Evolutionary conservation across 2,797 vertebrate species (phyloP), one percentile per base, ranked within the genome.

Genomic region (Garrulus glandarius): DNA sequence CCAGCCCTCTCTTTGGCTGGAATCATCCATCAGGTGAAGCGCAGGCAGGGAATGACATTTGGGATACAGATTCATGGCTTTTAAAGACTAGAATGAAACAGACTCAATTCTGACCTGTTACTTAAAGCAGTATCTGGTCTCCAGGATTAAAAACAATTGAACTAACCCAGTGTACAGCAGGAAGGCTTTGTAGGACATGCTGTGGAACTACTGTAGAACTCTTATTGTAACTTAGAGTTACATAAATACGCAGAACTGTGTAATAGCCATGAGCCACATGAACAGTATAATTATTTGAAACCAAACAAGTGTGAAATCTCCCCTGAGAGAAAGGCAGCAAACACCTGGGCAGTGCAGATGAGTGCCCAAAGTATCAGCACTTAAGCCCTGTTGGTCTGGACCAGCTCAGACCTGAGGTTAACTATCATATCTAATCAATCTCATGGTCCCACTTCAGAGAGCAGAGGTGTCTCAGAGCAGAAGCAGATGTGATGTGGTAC

Each of bases 361-460:
- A 96, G 87, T 50, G 63, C 72, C 92, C 93, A n/a, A 49, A 96
- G 52, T 34, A 90, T 50, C 93, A 94, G 83, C 64, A 19, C 76
- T 95, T 88, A 15, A 71, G 47, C 85, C 95, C 29, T 87, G 65
- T 23, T 82, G 63, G 55, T 59, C 26, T 47, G 72, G 78, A 77
- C 60, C 53, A 92, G 84, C 93, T 97, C 93, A 96, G 96, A 67
- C 50, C 84, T 50, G 93, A 96, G 95, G 91, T 94, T 93, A 89
- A 72, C 86, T 83, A 83, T 76, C 92, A 94, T 91, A 85, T 93
- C 93, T 92, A 92, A 95, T 50, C 68, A 19, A 95, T 86, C 91
- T 94, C 27, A 27, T 81, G 94, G 94, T 94, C 87, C 95, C 79
- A 44, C 74, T 46, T 87, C 81, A 84, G 92, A 92, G 85, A 93